Conservation (phyloP, 2,797 vertebrate species). For the Streptopelia turtur region DNA sequence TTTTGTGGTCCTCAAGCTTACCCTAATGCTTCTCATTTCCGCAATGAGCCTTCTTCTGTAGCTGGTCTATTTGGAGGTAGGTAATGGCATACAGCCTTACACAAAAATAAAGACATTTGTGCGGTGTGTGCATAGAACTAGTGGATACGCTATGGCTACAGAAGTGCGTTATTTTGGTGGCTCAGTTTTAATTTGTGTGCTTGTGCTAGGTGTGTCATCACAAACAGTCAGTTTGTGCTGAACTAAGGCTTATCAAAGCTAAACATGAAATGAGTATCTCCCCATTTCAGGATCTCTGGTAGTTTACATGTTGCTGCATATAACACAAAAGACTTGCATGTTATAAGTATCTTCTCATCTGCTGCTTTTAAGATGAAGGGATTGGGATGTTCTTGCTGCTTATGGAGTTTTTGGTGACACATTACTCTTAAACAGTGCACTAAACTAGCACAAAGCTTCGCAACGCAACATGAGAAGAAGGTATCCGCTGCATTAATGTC, state of each 20-base stretch:
- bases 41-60: conserved; percentile 86
- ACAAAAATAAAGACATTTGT: background rate
- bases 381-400: conserved; percentile 11
- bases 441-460: background rate
- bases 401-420: background rate
- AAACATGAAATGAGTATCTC: conserved; percentile 53
- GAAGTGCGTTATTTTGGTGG: background rate
- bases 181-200: background rate
- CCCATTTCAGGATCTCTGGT: conserved; percentile 33
- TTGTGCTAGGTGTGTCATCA: conserved; percentile 9
- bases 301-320: background rate
- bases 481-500: background rate
- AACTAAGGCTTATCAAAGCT: background rate
- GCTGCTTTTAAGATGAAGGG: background rate
- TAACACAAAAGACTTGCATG: background rate
- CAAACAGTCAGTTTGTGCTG: background rate
- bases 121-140: conserved; percentile 1
- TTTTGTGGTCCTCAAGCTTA: conserved; percentile 91
- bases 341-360: background rate
- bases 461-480: background rate
- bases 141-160: background rate
- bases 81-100: conserved; percentile 52
- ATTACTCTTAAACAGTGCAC: background rate
- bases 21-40: conserved; percentile 87
- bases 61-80: conserved; percentile 91